phyloP scores from a whole-genome alignment of 92 coral and sea anemone genomes.

The Micromussa lordhowensis region DNA sequence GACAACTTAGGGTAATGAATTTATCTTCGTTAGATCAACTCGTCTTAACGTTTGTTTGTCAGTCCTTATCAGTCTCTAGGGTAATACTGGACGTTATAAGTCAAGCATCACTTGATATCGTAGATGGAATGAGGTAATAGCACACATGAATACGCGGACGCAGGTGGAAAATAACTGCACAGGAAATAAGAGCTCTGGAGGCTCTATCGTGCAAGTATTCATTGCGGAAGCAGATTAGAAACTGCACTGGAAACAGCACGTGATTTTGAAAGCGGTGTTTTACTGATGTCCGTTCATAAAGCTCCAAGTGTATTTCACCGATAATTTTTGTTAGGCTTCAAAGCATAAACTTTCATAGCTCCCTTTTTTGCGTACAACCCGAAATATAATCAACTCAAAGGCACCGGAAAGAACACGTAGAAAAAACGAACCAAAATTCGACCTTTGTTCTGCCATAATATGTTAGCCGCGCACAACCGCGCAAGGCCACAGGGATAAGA shows the following conservation, averaged over 20 bases:
- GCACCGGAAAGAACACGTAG: not conserved
- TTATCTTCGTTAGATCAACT: not conserved
- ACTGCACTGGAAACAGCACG: not conserved
- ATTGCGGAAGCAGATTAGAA: not conserved
- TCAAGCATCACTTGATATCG: not conserved
- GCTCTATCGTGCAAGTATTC: not conserved
- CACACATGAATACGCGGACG: not conserved
- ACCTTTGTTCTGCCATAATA: not conserved
- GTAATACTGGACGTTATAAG: not conserved
- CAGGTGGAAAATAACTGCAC: not conserved
- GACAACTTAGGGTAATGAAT: not conserved
- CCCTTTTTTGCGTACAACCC: not conserved
- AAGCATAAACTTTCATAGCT: not conserved
- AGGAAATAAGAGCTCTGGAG: not conserved
- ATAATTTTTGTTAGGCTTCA: not conserved
- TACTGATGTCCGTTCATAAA: not conserved
- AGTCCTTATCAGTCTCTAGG: not conserved
- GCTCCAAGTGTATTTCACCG: not conserved
- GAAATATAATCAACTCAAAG: not conserved
- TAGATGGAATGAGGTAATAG: not conserved
- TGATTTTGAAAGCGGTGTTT: not conserved
- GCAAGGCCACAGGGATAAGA: too few species aligned
- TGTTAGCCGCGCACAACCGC: too few species aligned
- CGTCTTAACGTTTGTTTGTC: not conserved
- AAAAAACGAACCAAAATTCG: not conserved